Conservation (phyloP, 2,888 invertebrate genomes). For the Aproaerema taeniolella region DNA sequence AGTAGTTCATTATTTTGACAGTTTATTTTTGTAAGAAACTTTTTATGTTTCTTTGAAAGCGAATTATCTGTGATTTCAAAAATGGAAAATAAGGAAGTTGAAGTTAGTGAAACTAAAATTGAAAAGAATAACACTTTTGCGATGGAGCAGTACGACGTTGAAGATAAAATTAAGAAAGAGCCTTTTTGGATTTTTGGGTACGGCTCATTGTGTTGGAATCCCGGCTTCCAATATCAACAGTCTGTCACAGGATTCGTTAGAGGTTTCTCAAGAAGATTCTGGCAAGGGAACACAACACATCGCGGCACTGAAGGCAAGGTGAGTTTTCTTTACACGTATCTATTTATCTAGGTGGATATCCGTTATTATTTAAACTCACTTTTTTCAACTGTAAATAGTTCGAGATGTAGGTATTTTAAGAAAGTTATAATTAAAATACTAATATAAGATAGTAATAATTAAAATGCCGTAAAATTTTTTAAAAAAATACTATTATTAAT, state of each 20-base stretch:
- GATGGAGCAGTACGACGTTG: conserved; percentile 26
- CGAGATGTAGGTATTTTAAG: no score
- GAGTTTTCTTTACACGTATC: conserved; percentile 20
- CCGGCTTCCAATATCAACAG: conserved; percentile 90
- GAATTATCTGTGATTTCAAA: no score
- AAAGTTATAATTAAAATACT: no score
- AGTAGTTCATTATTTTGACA: conserved; percentile 12
- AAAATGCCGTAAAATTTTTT: no score
- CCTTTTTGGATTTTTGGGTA: conserved; percentile 96
- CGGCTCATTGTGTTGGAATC: conserved; percentile 96
- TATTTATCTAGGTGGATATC: no score
- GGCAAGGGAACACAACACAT: conserved; percentile 93
- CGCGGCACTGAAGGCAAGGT: conserved; percentile 86
- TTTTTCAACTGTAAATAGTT: no score
- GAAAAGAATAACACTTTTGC: conserved; percentile 18
- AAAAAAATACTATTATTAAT: no score
- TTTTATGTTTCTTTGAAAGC: conserved; percentile 2
- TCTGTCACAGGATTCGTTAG: conserved; percentile 89
- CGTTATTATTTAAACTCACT: no score
- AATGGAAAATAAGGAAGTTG: conserved; percentile 1
- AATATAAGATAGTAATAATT: no score
- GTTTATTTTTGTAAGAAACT: conserved; percentile 8
- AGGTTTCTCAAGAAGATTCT: conserved; percentile 91
- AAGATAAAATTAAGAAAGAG: conserved; percentile 48
- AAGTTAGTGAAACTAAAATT: conserved; percentile 5